Percentiles rank a stretch among this genome's conserved stretches.
Conservation (phyloP, 1,140 invertebrate genomes). For the Wiebesia pumilae region DNA sequence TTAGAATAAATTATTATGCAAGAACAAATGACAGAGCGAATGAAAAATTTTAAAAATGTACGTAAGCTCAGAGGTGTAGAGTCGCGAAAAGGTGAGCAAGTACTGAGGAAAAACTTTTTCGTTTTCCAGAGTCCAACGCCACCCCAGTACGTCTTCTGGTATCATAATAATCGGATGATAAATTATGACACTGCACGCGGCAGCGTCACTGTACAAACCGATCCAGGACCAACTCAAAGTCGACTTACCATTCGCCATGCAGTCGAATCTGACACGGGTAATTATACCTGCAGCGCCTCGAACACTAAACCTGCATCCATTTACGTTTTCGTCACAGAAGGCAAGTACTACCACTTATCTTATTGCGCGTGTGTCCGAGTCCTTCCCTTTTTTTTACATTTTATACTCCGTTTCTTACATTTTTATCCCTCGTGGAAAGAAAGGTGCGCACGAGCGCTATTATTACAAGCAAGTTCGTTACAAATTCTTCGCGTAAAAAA, state of each 20-base stretch:
- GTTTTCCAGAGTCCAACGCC: slow-evolving; percentile 87
- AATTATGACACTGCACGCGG: slow-evolving; percentile 91
- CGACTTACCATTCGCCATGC: slow-evolving; percentile 88
- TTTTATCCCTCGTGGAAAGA: background rate
- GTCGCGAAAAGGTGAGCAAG: background rate
- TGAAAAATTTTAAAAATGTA: too few relatives aligned
- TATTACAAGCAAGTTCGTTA: too few relatives aligned
- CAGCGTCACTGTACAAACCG: slow-evolving; percentile 89
- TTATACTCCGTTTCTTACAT: background rate
- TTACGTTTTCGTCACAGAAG: slow-evolving; percentile 93
- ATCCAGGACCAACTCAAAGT: slow-evolving; percentile 88
- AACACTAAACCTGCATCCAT: slow-evolving; percentile 92
- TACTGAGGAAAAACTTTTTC: background rate
- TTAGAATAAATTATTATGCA: too few relatives aligned
- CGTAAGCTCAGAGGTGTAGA: too few relatives aligned
- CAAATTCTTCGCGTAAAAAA: too few relatives aligned
- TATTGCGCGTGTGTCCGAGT: too few relatives aligned
- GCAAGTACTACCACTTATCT: slow-evolving; percentile 70
- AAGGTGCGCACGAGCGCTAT: too few relatives aligned
- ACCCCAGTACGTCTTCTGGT: slow-evolving; percentile 93
- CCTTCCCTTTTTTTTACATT: background rate
- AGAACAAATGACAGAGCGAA: too few relatives aligned
- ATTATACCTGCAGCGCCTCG: slow-evolving; percentile 92
- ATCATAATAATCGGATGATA: slow-evolving; percentile 93
- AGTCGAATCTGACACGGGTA: slow-evolving; percentile 89